These are phyloP conservation scores for Spodoptera litura DNA, from an alignment of 1,140 invertebrate species.

Conservation along the genomic window DNA sequence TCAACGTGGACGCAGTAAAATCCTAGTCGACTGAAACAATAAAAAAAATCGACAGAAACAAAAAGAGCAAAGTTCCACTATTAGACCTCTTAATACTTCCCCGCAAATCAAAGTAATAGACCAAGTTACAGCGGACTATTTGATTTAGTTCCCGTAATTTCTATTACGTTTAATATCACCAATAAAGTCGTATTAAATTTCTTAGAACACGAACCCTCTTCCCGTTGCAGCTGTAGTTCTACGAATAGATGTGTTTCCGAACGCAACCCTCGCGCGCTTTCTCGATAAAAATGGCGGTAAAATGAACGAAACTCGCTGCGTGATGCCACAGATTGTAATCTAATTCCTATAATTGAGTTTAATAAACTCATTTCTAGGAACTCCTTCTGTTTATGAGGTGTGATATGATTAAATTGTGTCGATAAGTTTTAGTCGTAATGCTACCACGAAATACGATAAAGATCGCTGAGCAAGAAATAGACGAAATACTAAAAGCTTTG, in stretches of 20 bases:
- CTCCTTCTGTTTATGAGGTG: slow-evolving; percentile 25
- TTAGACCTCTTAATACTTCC: neutral
- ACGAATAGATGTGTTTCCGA: slow-evolving; percentile 58
- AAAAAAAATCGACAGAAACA: no score
- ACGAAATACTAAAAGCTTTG: slow-evolving; percentile 42
- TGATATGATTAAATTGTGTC: slow-evolving; percentile 21
- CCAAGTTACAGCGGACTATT: neutral
- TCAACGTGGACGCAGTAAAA: neutral
- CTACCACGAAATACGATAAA: slow-evolving; percentile 41
- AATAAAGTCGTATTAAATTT: slow-evolving; percentile 49
- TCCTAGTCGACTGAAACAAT: no score
- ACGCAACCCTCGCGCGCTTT: slow-evolving; percentile 57
- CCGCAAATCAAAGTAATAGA: slow-evolving; percentile 12
- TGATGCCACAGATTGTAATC: slow-evolving; percentile 61
- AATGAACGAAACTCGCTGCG: slow-evolving; percentile 49
- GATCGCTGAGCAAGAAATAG: slow-evolving; percentile 39
- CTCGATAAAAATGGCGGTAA: slow-evolving; percentile 55
- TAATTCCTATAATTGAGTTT: slow-evolving; percentile 48
- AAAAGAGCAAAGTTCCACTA: neutral
- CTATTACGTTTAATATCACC: slow-evolving; percentile 24
- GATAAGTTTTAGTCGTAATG: slow-evolving; percentile 25
- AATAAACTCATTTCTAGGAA: slow-evolving; percentile 56
- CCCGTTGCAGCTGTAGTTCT: slow-evolving; percentile 66
- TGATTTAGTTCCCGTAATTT: neutral
- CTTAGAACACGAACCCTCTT: slow-evolving; percentile 53